These are phyloP conservation scores for Eira barbara DNA, from an alignment of 2,113 vertebrate genomes.

Conservation along the genomic window DNA sequence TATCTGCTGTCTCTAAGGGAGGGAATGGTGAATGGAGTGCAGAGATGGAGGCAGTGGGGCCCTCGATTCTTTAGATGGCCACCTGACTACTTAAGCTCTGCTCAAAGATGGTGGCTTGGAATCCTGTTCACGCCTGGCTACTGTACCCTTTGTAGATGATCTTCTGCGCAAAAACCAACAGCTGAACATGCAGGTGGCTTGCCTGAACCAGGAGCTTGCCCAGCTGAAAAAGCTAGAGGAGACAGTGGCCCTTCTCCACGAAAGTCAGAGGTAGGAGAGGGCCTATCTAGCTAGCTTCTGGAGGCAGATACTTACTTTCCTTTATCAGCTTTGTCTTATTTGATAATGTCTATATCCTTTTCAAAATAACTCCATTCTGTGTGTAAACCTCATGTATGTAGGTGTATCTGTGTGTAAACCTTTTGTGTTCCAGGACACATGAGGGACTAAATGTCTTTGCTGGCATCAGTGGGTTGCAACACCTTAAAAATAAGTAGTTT, in stretches of 20 bases:
- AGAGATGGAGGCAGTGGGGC: neutral
- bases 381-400: neutral
- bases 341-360: neutral
- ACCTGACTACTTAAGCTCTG: neutral
- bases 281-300: neutral
- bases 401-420: slow-evolving; percentile 6
- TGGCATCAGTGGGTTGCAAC: neutral
- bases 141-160: slow-evolving; percentile 69
- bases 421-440: neutral
- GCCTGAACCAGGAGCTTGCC: slow-evolving; percentile 78
- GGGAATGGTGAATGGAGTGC: neutral
- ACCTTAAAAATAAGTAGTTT: slow-evolving; percentile 16
- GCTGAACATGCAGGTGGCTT: slow-evolving; percentile 75
- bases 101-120: neutral
- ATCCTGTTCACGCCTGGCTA: slow-evolving; percentile 32
- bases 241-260: slow-evolving; percentile 76
- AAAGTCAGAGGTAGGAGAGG: slow-evolving; percentile 80
- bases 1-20: slow-evolving; percentile 4
- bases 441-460: neutral
- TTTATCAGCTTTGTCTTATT: slow-evolving; percentile 40
- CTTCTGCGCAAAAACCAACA: slow-evolving; percentile 74
- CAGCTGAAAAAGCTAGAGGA: slow-evolving; percentile 78
- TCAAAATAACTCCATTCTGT: slow-evolving; percentile 9
- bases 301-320: neutral
- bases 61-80: neutral